phyloP scores from a whole-genome alignment of 2,113 vertebrate genomes.

The Stomatorhinus ivindoensis region DNA sequence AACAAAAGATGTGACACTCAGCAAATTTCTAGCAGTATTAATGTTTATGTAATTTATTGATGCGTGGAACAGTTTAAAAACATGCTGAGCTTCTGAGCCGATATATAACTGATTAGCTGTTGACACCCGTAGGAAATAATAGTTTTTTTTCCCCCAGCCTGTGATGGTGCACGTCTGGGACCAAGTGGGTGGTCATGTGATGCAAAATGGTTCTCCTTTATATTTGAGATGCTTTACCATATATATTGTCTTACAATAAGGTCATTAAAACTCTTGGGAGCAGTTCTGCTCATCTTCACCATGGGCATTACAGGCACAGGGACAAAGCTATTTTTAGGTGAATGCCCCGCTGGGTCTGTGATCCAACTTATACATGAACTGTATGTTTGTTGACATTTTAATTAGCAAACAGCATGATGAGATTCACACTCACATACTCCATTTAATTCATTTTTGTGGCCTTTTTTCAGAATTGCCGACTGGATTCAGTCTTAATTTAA shows the following conservation, averaged over 20 bases:
- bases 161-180: neutral
- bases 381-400: constrained; percentile 5
- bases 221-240: neutral
- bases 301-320: neutral
- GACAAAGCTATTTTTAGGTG: neutral
- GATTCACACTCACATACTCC: neutral
- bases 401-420: neutral
- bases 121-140: neutral
- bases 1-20: neutral
- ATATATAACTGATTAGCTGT: neutral
- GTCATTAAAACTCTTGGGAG: neutral
- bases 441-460: neutral
- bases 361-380: neutral
- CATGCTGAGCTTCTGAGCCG: too few relatives aligned
- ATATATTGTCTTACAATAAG: neutral
- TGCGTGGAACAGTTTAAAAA: neutral
- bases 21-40: neutral
- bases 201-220: neutral
- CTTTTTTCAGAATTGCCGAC: neutral
- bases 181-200: neutral
- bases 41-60: neutral
- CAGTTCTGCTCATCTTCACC: neutral
- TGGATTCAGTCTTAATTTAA: neutral
- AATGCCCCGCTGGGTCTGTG: neutral
- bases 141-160: neutral